Base-by-base conservation (phyloP, 2,797 vertebrate genomes). In the Benthosema pterotum region DNA sequence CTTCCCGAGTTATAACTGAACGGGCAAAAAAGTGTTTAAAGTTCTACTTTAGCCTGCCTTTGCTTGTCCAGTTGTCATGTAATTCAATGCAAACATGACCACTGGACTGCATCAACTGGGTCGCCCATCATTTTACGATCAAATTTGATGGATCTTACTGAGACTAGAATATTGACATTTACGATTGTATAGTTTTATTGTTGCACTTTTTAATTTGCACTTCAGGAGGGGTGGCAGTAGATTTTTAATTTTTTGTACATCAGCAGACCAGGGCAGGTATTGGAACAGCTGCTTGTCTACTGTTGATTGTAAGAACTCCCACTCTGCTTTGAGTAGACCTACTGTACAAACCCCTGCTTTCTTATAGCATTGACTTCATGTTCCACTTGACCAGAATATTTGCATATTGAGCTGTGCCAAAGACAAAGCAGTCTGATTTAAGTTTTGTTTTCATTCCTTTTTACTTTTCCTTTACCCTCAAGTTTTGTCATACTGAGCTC, bases 181-280 rank as follows among this genome's bases (percentile, higher is more conserved):
- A 38, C 84, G 90, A 94, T 92, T 94, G 94, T 96, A 95, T 94
- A 96, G 95, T 97, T 96, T 93, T 93, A 92, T 95, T 93, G 89
- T 94, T 94, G 95, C 96, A 98, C 96, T 96, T 97, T 96, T 97
- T 98, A 95, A 95, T 96, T 98, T 97, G 94, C 97, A 98, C 96
- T 96, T 95, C 88, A 69, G 90, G 90, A 92, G 92, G 90, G 94
- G 94, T 96, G 94, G 93, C 91, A 91, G 91, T 93, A 93, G 91
- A 98, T 99, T 98, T 99, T 98, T 97, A 98, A 95, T 95, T 92
- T 93, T 94, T 91, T 93, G 94, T 96, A 95, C 95, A 94, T 93
- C 87, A 86, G 94, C 92, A 91, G 90, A 93, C 8, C 32, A 90
- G 91, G 86, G 90, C 82, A 79, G 89, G 86, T 83, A 83, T 85